Evolutionary conservation across 1,140 invertebrate species (phyloP).

Genomic region (Plectus sambesii): DNA sequence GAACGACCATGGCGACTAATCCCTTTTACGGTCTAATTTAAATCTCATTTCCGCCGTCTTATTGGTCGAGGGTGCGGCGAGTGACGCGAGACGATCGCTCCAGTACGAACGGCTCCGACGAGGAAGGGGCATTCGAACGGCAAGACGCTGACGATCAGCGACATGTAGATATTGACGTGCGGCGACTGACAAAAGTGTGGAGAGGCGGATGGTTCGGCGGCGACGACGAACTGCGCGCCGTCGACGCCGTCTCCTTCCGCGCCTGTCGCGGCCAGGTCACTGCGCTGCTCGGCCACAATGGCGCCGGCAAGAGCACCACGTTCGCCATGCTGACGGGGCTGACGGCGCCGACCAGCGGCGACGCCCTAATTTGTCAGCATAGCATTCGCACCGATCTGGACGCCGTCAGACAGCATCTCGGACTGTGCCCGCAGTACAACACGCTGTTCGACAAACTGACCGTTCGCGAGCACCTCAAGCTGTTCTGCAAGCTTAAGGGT

Average conservation of each 20-base stretch:
- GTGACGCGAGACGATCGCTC: not conserved
- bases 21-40: too few species aligned
- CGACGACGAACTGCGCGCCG: slow-evolving; percentile 10
- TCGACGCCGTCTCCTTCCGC: slow-evolving; percentile 13
- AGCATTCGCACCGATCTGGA: slow-evolving; percentile 3
- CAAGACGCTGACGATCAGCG: slow-evolving; percentile 7
- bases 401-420: slow-evolving; percentile 33
- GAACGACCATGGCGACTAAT: too few species aligned
- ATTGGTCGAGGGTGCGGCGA: too few species aligned
- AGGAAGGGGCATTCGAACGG: not conserved
- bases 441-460: slow-evolving; percentile 47
- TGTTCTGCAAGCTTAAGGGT: slow-evolving; percentile 46
- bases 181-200: slow-evolving; percentile 4
- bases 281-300: slow-evolving; percentile 47
- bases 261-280: slow-evolving; percentile 47
- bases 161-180: slow-evolving; percentile 6
- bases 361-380: slow-evolving; percentile 2
- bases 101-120: not conserved
- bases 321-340: slow-evolving; percentile 26
- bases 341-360: slow-evolving; percentile 11
- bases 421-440: slow-evolving; percentile 49
- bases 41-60: too few species aligned
- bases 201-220: slow-evolving; percentile 4
- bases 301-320: slow-evolving; percentile 30
- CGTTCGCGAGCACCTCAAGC: slow-evolving; percentile 47